phyloP scores from a whole-genome alignment of 2,797 vertebrate genomes.

The Myotis myotis region DNA sequence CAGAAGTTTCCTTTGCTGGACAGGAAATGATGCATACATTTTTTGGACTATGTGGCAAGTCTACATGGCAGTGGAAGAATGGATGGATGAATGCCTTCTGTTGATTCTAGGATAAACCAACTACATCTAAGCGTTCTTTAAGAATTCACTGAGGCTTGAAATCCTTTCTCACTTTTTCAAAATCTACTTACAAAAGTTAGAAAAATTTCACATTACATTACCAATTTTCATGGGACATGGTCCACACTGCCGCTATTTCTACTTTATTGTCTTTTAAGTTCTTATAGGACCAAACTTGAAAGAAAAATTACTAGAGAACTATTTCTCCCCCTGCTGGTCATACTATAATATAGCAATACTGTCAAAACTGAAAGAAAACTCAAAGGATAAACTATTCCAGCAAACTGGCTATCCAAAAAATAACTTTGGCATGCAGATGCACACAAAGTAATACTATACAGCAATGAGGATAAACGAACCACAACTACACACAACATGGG shows the following conservation, averaged over 20 bases:
- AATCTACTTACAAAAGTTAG: background rate
- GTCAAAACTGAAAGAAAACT: background rate
- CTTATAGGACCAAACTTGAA: background rate
- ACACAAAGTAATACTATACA: too few relatives aligned
- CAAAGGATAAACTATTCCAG: background rate
- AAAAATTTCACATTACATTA: background rate
- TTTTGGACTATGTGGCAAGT: background rate
- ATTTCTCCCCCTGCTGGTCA: constrained; percentile 70
- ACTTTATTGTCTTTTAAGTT: background rate
- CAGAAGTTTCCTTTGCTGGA: background rate
- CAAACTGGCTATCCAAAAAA: background rate
- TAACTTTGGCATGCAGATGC: background rate
- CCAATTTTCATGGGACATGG: background rate
- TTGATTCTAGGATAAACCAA: background rate
- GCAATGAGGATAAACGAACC: too few relatives aligned
- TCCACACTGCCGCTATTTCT: background rate
- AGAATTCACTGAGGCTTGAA: background rate
- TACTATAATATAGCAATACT: background rate
- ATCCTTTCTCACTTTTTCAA: background rate
- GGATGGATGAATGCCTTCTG: background rate
- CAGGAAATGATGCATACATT: background rate
- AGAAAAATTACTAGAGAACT: constrained; percentile 33
- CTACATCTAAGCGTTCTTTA: background rate
- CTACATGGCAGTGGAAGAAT: background rate
- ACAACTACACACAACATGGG: too few relatives aligned